Evolutionary conservation across 2,888 invertebrate species (phyloP).

Genomic region (Seira sanloemensis): DNA sequence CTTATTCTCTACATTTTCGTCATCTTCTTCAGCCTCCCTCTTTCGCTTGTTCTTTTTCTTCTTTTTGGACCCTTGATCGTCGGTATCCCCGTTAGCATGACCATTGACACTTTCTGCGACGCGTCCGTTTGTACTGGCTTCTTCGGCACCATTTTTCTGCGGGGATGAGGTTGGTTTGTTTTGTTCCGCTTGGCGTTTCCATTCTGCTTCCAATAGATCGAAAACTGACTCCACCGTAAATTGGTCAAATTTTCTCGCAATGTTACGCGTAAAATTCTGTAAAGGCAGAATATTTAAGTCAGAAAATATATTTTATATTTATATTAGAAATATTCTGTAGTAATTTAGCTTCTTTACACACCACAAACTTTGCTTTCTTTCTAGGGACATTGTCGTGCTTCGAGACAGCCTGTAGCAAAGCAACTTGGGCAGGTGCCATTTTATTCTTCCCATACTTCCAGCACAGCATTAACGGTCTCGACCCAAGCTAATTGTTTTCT

Average conservation of each 20-base stretch:
- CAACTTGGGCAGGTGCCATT: slow-evolving; percentile 78
- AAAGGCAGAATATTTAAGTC: slow-evolving; percentile 51
- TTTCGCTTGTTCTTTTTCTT: slow-evolving; percentile 59
- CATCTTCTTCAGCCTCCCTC: neutral
- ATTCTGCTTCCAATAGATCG: slow-evolving; percentile 77
- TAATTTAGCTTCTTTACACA: slow-evolving; percentile 67
- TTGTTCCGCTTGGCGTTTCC: slow-evolving; percentile 55
- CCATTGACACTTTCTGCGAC: neutral
- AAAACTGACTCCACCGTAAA: slow-evolving; percentile 83
- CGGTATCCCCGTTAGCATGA: slow-evolving; percentile 34
- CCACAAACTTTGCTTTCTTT: slow-evolving; percentile 87
- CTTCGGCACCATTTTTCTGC: slow-evolving; percentile 20
- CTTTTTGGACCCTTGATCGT: slow-evolving; percentile 29
- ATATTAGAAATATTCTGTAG: neutral
- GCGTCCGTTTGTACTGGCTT: slow-evolving; percentile 41
- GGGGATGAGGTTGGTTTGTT: slow-evolving; percentile 45
- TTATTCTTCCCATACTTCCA: slow-evolving; percentile 78
- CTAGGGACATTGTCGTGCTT: slow-evolving; percentile 89
- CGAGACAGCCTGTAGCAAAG: slow-evolving; percentile 82
- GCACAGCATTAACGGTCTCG: slow-evolving; percentile 82
- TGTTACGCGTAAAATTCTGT: slow-evolving; percentile 76
- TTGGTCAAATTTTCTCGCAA: slow-evolving; percentile 79
- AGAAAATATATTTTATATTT: neutral
- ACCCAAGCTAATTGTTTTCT: slow-evolving; percentile 91
- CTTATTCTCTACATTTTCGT: neutral